A percentile compares a stretch with the other conserved stretches of the same genome.
Conservation (phyloP, 1,140 invertebrate species). For the Theocolax elegans region DNA sequence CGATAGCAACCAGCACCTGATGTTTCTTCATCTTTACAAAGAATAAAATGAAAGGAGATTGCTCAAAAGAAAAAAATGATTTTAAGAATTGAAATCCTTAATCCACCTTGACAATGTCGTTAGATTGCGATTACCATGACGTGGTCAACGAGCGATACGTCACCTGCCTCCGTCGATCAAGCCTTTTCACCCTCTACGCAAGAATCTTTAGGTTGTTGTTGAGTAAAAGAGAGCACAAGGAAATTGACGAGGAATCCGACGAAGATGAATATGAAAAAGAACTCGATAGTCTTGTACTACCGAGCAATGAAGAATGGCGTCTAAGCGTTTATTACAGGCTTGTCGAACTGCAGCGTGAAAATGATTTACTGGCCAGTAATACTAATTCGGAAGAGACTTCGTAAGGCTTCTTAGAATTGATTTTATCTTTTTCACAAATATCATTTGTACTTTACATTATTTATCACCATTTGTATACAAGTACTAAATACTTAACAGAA, state of each 20-base stretch:
- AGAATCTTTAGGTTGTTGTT: slow-evolving; percentile 57
- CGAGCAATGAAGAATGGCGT: slow-evolving; percentile 79
- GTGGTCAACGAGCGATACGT: not conserved
- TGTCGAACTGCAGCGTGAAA: slow-evolving; percentile 75
- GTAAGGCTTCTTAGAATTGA: slow-evolving; percentile 5
- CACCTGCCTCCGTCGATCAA: slow-evolving; percentile 38
- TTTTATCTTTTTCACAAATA: too few species aligned
- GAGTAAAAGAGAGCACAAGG: slow-evolving; percentile 43
- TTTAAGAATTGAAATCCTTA: not conserved
- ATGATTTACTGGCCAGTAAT: slow-evolving; percentile 38
- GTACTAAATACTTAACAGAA: too few species aligned
- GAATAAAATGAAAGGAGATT: not conserved
- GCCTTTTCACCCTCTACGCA: slow-evolving; percentile 53
- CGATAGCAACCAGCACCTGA: too few species aligned
- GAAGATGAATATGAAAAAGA: slow-evolving; percentile 42
- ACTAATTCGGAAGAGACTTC: not conserved
- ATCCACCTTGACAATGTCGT: not conserved
- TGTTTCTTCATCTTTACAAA: too few species aligned
- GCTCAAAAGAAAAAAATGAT: not conserved
- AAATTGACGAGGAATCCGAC: slow-evolving; percentile 43
- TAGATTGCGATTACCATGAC: not conserved
- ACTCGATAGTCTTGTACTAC: slow-evolving; percentile 68
- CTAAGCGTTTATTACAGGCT: slow-evolving; percentile 78
- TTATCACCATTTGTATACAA: too few species aligned
- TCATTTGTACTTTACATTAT: too few species aligned